Conservation (phyloP, 2,797 vertebrate species). For the Rhyacichthys aspro region DNA sequence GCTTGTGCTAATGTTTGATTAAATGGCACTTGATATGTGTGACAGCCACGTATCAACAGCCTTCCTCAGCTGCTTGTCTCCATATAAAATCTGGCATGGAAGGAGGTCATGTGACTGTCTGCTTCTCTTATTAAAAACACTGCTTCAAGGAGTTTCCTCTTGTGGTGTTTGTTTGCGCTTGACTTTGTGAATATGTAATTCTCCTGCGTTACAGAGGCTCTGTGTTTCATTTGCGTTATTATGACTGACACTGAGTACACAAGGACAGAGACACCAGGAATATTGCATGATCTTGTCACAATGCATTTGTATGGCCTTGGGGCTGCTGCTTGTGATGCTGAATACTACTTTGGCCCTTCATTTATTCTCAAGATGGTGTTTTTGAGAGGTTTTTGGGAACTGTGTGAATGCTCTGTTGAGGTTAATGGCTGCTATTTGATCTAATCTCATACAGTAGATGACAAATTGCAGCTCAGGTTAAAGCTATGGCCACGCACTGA, state of each 20-base stretch:
- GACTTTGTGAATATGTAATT: slow-evolving; percentile 24
- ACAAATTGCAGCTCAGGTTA: slow-evolving; percentile 13
- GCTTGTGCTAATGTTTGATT: slow-evolving; percentile 26
- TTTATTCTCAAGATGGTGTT: slow-evolving; percentile 3
- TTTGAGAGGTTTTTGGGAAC: too few relatives aligned
- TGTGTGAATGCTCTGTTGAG: too few relatives aligned
- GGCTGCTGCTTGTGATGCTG: slow-evolving; percentile 36
- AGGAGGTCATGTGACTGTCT: slow-evolving; percentile 36
- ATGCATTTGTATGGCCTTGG: slow-evolving; percentile 18
- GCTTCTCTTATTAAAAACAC: slow-evolving; percentile 48
- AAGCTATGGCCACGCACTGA: background rate
- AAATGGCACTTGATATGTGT: slow-evolving; percentile 36
- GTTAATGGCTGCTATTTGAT: too few relatives aligned
- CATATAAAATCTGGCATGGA: slow-evolving; percentile 39
- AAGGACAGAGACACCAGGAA: slow-evolving; percentile 18
- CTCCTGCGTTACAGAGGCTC: slow-evolving; percentile 22
- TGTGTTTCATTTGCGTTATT: slow-evolving; percentile 43
- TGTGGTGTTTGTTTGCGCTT: slow-evolving; percentile 10
- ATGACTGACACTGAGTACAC: slow-evolving; percentile 42
- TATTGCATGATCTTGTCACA: slow-evolving; percentile 13
- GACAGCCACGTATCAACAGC: slow-evolving; percentile 27
- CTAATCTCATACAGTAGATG: slow-evolving; percentile 2
- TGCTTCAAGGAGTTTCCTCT: slow-evolving; percentile 21
- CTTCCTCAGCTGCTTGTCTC: slow-evolving; percentile 48
- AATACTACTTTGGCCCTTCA: background rate